Evolutionary conservation across 2,888 invertebrate genomes (phyloP).

Genomic region (Heteropelma amictum): DNA sequence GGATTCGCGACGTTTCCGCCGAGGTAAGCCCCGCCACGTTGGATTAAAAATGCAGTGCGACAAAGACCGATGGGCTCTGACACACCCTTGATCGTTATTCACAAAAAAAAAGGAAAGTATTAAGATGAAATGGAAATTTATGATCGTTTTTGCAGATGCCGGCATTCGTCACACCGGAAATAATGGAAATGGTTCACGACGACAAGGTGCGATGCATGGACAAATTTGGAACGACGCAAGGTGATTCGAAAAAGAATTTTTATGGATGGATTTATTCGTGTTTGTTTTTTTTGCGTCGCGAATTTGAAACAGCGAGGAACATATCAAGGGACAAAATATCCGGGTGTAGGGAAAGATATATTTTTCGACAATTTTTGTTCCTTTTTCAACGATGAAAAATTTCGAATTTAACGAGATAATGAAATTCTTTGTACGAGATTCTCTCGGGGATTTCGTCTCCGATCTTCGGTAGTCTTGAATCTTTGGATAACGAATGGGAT

Average conservation of each 20-base stretch:
- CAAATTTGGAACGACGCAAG: conserved; percentile 71
- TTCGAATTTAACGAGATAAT: no score
- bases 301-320: neutral
- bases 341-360: no score
- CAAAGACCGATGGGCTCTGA: neutral
- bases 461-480: no score
- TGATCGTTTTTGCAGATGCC: conserved; percentile 64
- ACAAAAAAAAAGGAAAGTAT: neutral
- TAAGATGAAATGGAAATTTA: neutral
- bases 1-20: conserved; percentile 57
- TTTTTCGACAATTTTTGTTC: no score
- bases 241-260: conserved; percentile 56
- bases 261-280: neutral
- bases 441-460: no score
- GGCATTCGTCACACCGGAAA: conserved; percentile 69
- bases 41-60: conserved; percentile 5
- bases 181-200: conserved; percentile 68
- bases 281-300: neutral
- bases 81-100: no score
- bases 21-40: conserved; percentile 59
- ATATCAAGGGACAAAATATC: no score
- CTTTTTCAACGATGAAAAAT: no score
- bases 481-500: no score
- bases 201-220: conserved; percentile 74
- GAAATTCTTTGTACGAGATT: no score